These are phyloP conservation scores for Phalacrocorax carbo DNA, from an alignment of 2,113 vertebrate species.

Conservation along the genomic window DNA sequence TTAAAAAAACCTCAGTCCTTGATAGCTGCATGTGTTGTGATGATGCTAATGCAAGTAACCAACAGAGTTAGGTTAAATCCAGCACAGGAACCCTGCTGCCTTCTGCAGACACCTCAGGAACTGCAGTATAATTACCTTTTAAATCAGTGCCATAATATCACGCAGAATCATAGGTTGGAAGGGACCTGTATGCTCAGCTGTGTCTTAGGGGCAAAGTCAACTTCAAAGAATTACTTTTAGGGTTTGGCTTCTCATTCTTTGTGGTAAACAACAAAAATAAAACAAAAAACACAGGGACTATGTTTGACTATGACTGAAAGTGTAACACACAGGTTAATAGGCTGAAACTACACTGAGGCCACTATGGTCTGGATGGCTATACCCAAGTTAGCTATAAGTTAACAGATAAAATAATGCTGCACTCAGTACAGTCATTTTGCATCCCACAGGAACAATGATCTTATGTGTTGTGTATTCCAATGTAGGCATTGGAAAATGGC, in stretches of 20 bases:
- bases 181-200: too few relatives aligned
- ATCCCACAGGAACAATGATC: not conserved
- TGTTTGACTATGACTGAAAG: not conserved
- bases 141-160: not conserved
- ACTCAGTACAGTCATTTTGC: not conserved
- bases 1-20: not conserved
- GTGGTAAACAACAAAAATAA: not conserved
- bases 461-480: not conserved
- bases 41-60: not conserved
- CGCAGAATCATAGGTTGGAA: too few relatives aligned
- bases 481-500: not conserved
- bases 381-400: not conserved
- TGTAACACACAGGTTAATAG: not conserved
- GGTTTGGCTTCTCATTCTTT: not conserved
- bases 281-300: not conserved
- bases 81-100: not conserved
- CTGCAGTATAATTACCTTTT: not conserved
- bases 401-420: not conserved
- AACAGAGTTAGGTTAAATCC: not conserved
- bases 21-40: accelerated
- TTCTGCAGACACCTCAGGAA: not conserved
- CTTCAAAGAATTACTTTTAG: not conserved
- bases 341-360: not conserved
- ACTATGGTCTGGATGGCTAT: not conserved
- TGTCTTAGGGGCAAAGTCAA: not conserved